Conservation (phyloP, 1,140 invertebrate species). For the Platorchestia sp. region DNA sequence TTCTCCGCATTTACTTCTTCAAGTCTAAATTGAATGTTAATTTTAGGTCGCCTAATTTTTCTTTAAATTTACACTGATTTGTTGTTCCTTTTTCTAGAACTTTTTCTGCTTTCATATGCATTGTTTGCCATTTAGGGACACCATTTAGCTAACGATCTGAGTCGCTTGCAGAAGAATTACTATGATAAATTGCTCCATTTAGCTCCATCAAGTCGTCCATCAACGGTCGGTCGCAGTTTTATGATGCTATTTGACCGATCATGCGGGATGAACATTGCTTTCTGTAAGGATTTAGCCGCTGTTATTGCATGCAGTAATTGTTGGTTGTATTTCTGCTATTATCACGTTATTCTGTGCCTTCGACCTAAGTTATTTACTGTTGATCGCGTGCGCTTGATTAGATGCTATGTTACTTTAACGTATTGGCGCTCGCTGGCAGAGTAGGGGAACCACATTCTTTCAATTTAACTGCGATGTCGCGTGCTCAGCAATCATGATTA, state of each 20-base stretch:
- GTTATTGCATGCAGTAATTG: background rate
- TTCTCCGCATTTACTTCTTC: background rate
- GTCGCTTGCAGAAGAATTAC: background rate
- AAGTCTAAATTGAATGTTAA: background rate
- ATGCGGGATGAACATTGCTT: background rate
- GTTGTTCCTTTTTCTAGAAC: background rate
- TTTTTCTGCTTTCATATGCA: background rate
- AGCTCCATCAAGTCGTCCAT: background rate
- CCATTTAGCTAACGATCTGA: background rate
- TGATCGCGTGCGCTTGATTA: background rate
- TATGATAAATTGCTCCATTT: background rate
- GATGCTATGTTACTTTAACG: no score
- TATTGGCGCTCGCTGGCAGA: background rate
- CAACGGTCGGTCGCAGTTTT: background rate
- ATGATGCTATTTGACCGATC: background rate
- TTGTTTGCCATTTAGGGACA: background rate
- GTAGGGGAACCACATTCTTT: background rate
- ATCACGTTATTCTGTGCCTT: background rate
- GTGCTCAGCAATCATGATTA: background rate
- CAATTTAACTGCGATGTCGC: background rate
- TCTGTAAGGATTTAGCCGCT: background rate
- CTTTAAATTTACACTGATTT: background rate
- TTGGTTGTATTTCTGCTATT: background rate
- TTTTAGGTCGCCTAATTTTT: background rate
- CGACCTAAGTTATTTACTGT: background rate